Conservation (phyloP, 2,888 invertebrate genomes). For the Fragum sueziense region DNA sequence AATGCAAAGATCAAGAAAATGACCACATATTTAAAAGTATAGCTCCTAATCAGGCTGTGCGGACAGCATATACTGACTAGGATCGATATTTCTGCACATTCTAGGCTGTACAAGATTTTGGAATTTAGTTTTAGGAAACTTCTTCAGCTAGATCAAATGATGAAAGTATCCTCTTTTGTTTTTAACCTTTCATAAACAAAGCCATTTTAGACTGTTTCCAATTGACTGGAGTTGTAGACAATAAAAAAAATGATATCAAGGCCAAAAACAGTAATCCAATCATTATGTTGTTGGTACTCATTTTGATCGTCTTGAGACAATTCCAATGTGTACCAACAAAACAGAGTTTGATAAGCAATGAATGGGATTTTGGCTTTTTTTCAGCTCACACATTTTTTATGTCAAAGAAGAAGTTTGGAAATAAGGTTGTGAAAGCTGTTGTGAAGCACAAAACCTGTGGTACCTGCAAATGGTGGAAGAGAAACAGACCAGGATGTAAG, state of each 20-base stretch:
- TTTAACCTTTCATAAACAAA: background rate
- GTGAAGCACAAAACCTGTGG: no score
- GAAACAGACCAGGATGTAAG: background rate
- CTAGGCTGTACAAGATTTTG: background rate
- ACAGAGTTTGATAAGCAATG: no score
- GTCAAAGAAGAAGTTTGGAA: slow-evolving; percentile 14
- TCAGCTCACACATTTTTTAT: slow-evolving; percentile 23
- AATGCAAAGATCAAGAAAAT: background rate
- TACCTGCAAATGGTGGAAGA: slow-evolving; percentile 17
- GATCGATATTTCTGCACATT: background rate
- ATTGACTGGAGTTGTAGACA: background rate
- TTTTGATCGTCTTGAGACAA: no score
- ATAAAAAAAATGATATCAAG: background rate
- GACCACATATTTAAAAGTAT: background rate
- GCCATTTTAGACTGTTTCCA: background rate
- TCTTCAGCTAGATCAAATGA: background rate
- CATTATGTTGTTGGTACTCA: no score
- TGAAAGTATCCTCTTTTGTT: background rate
- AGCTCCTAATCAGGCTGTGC: background rate
- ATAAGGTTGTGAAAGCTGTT: slow-evolving; percentile 11
- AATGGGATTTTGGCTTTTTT: background rate
- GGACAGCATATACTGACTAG: no score
- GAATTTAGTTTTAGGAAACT: background rate
- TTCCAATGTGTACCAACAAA: no score
- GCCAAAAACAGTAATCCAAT: background rate